Conservation (phyloP, 2,113 vertebrate species). For the Marmota monax region DNA sequence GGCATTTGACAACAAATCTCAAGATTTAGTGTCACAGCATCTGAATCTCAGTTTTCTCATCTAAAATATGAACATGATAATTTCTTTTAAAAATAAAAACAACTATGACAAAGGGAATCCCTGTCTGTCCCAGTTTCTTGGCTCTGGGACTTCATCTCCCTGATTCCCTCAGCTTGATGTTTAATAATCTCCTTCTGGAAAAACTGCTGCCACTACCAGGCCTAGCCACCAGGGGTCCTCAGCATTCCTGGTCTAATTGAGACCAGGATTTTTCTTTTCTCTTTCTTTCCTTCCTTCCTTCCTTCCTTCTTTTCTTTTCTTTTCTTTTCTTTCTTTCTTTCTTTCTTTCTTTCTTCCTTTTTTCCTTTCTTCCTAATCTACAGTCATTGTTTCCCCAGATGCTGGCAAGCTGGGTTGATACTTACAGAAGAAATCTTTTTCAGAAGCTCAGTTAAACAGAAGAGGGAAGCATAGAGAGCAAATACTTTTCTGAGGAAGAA, state of each 20-base stretch:
- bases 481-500: not conserved
- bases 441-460: not conserved
- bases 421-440: not conserved
- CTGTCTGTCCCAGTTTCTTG: not conserved
- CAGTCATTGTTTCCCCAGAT: not conserved
- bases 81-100: not conserved
- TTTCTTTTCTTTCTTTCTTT: no score
- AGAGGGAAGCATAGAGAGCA: not conserved
- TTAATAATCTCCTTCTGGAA: not conserved
- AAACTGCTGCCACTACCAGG: not conserved
- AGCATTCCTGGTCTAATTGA: not conserved
- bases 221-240: slow-evolving; percentile 18
- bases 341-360: no score
- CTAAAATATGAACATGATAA: slow-evolving; percentile 41
- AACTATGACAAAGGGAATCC: not conserved
- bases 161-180: not conserved
- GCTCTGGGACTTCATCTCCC: not conserved
- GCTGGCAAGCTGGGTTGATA: not conserved
- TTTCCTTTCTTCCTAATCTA: not conserved
- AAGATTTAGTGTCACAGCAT: slow-evolving; percentile 21
- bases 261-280: not conserved
- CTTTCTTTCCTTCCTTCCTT: no score
- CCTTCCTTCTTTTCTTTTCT: no score
- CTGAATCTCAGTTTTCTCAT: not conserved
- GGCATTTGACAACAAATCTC: not conserved